Percentiles rank a stretch among this genome's conserved stretches.
Evolutionary conservation across 2,113 vertebrate species (phyloP).

Genomic region (Megaceryle torquata): DNA sequence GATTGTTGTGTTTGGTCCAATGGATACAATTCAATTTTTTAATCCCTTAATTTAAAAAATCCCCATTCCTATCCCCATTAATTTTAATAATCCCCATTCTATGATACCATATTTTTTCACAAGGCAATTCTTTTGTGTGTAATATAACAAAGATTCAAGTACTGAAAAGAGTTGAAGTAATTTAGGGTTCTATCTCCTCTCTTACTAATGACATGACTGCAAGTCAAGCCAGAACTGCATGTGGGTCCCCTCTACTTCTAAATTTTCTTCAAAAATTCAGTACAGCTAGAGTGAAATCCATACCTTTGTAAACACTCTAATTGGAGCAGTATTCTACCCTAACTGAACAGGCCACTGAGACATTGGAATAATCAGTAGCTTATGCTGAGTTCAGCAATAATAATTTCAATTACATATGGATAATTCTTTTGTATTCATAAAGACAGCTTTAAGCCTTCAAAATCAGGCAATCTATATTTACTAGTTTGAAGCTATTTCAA

Average conservation of each 20-base stretch:
- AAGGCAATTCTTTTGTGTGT: neutral
- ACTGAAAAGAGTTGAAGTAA: neutral
- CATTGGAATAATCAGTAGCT: neutral
- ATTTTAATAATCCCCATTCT: too few species aligned
- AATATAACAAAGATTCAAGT: neutral
- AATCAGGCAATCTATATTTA: slow-evolving; percentile 22
- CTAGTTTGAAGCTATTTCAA: neutral
- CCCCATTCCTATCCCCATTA: too few species aligned
- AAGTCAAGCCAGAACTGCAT: neutral
- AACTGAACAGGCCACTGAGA: neutral
- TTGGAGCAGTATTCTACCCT: neutral
- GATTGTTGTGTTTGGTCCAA: neutral
- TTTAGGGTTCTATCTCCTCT: neutral
- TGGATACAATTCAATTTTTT: neutral
- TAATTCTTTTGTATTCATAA: neutral
- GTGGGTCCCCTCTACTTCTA: neutral
- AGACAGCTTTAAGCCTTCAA: neutral
- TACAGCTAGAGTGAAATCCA: neutral
- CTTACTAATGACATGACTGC: neutral
- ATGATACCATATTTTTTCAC: neutral
- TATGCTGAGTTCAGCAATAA: neutral
- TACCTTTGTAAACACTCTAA: neutral
- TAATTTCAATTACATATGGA: neutral
- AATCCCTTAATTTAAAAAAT: neutral
- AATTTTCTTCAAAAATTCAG: slow-evolving; percentile 6